Conservation (phyloP, 2,888 invertebrate species). For the Cerastis leucographa region DNA sequence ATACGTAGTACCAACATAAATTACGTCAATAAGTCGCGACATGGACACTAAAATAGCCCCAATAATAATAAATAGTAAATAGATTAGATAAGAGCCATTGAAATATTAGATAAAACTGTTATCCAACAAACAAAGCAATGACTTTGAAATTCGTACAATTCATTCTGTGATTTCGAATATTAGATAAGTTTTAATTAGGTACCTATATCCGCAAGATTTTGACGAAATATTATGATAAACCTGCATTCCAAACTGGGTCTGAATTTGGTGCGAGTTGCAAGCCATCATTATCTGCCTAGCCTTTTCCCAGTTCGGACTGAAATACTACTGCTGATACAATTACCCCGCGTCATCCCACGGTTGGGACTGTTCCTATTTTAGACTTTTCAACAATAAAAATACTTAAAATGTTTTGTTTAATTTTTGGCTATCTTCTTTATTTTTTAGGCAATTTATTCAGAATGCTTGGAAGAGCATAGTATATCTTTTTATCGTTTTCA, state of each 20-base stretch:
- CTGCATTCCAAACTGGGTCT: neutral
- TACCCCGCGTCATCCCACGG: neutral
- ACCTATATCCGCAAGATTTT: neutral
- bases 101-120: slow-evolving; percentile 25
- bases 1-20: neutral
- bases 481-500: too few relatives aligned
- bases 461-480: too few relatives aligned
- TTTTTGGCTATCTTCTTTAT: too few relatives aligned
- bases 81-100: slow-evolving; percentile 41
- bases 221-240: neutral
- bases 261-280: neutral
- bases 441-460: too few relatives aligned
- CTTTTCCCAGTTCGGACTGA: neutral
- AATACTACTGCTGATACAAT: neutral
- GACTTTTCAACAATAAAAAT: too few relatives aligned
- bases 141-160: slow-evolving; percentile 37
- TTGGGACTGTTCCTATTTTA: too few relatives aligned
- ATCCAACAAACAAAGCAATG: slow-evolving; percentile 40
- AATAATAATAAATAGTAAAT: slow-evolving; percentile 24
- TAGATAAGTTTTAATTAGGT: slow-evolving; percentile 17
- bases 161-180: slow-evolving; percentile 29
- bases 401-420: too few relatives aligned
- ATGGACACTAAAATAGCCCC: slow-evolving; percentile 14
- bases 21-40: slow-evolving; percentile 14
- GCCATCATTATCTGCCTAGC: too few relatives aligned